Evolutionary conservation across 2,888 invertebrate species (phyloP), one percentile per base, ranked within the genome.

Genomic region (Drosophila rubida): DNA sequence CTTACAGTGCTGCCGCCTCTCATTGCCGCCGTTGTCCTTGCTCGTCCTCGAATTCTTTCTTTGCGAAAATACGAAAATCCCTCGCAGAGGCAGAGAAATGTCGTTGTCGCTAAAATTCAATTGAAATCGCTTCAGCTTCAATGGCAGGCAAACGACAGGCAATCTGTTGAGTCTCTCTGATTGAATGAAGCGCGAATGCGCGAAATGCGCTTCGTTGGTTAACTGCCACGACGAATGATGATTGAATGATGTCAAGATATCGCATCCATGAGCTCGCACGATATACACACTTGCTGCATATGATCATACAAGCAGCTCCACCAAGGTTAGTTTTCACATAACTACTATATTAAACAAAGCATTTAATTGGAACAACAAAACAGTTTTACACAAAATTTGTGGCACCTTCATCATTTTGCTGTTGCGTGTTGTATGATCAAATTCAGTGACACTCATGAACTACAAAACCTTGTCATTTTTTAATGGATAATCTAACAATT

Each of bases 111-210:
- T 80, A 73, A 88, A 88, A 85, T 88, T 88, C 78, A 88, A 88
- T 86, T 88, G 88, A 76, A 85, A 86, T 86, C 78, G 80, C 80
- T 87, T 83, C 65, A 83, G 76, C 78, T 83, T 69, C 82, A 83
- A 69, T 72, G 82, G 68, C 85, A 87, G 78, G 61, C 74, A 69
- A 78, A 58, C 86, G 88, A 80, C 83, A 78, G 88, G 76, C 88
- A 88, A 85, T 85, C 88, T 85, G 88, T 86, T 78, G 83, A 83
- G 70, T 78, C 75, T 60, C 66, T 67, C 63, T 70, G 86, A 85
- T 85, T 83, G 87, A 87, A 85, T 77, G 62, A 78, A 69, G 66
- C 75, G 62, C 75, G 75, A 81, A 80, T 75, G 75, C 71, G 75
- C 75, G 87, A 71, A 80, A 68, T 78, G 69, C 63, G 80, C 71